Base-by-base conservation (phyloP, 2,797 vertebrate genomes). In the Liasis olivaceus region DNA sequence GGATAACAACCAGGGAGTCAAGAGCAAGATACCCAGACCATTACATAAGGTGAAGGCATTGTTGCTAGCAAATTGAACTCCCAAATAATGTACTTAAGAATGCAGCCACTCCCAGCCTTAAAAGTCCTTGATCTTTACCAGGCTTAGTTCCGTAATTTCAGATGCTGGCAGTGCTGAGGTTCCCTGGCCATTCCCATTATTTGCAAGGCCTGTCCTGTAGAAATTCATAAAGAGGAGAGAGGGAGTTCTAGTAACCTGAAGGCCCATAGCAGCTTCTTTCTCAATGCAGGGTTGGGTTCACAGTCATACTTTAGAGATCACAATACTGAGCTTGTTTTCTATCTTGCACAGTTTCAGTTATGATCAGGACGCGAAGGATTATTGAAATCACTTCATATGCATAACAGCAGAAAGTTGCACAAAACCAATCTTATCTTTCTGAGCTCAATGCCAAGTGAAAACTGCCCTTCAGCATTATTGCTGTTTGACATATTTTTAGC, bases 351-450 rank as follows among this genome's bases (percentile, higher is more conserved):
- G 42, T 58, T 22, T 36, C 7, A 17, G 36, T 28, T 54, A 36
- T 42, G 62, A 91, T 63, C n/a, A 64, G 54, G 60, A 85, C 36
- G 59, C 28, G 60, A 6, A 28, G 72, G 42, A 77, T 77, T 77
- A 77, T 77, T 77, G 2, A 77, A 4, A 77, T 47, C 72, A 77
- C 7, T 42, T 22, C 31, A 17, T 31, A 8, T 28, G 42, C 22
- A 12, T 51, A 85, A 24, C 28, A 85, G 59, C 11, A 56, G 0
- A 0, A 1, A 31, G 42, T 51, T 60, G 1, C 4, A 90, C 42
- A 87, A 91, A 42, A 47, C 36, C 64, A 93, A 93, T 77, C 60
- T 95, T 93, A 92, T 86, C 85, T 92, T 9, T 86, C 0, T 62
- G 36, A 90, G 89, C 84, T 26, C 90, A 85, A 4, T 90, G 42